Evolutionary conservation across 2,113 vertebrate species (phyloP).

Genomic region (Pygoscelis adeliae): DNA sequence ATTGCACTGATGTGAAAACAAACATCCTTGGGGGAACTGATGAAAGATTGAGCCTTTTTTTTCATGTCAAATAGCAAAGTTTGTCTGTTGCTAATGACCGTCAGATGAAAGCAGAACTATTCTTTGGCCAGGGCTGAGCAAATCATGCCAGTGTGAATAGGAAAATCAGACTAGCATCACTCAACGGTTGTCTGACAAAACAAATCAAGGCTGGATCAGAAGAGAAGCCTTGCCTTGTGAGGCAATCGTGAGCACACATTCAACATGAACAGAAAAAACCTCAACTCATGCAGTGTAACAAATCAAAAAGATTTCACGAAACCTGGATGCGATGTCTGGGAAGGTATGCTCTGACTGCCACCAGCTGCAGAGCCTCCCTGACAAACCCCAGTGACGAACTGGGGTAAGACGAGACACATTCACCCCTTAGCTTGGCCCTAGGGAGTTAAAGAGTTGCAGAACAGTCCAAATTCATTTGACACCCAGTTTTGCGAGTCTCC

Average conservation of each 20-base stretch:
- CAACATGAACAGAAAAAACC: not conserved
- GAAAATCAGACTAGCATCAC: not conserved
- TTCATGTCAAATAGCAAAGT: not conserved
- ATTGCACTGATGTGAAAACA: not conserved
- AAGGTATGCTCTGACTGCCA: not conserved
- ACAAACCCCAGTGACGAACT: not conserved
- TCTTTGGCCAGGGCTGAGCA: not conserved
- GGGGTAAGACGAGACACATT: not conserved
- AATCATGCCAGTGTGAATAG: not conserved
- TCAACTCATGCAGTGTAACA: not conserved
- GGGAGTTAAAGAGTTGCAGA: not conserved
- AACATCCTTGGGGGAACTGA: not conserved
- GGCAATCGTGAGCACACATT: rapidly evolving
- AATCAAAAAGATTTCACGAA: not conserved
- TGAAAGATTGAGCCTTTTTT: not conserved
- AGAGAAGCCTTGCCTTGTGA: not conserved
- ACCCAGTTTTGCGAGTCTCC: not conserved
- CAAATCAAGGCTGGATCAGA: not conserved
- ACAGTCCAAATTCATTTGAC: not conserved
- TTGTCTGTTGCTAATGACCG: not conserved
- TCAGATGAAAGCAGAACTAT: not conserved
- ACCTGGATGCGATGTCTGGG: not conserved
- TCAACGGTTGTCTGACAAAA: not conserved
- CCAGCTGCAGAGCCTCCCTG: not conserved
- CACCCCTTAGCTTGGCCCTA: not conserved